Conservation (phyloP, 1,140 invertebrate genomes). For the Euura saliciscinereae region DNA sequence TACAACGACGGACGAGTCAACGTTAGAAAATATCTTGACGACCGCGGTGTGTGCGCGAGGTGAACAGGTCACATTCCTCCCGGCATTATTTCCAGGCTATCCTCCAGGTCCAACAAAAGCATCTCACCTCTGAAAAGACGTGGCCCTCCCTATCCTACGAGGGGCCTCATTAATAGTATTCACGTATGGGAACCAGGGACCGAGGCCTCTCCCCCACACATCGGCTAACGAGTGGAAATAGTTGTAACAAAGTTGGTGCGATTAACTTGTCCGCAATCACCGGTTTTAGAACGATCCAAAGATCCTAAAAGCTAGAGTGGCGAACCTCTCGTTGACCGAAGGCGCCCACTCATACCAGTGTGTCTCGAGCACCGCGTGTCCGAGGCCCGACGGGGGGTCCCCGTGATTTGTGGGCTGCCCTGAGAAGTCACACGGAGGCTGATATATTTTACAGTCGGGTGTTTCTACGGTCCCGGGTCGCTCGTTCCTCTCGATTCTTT, state of each 20-base stretch:
- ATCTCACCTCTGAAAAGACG: conserved; percentile 46
- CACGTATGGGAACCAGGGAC: no score
- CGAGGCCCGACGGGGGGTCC: conserved; percentile 52
- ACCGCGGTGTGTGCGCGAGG: conserved; percentile 31
- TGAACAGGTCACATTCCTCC: conserved; percentile 59
- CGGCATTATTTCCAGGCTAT: conserved; percentile 56
- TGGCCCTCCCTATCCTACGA: conserved; percentile 30
- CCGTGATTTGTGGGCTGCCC: conserved; percentile 59
- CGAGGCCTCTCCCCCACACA: conserved; percentile 12
- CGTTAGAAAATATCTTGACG: background rate
- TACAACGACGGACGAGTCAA: background rate
- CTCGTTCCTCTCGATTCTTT: background rate
- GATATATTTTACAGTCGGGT: conserved; percentile 60
- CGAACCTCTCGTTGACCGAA: no score
- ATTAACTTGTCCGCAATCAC: no score
- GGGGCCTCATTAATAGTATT: conserved; percentile 58
- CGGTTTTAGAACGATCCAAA: no score
- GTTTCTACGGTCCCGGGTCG: conserved; percentile 20
- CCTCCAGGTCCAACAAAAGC: conserved; percentile 48
- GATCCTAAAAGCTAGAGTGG: no score
- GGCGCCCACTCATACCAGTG: conserved; percentile 3
- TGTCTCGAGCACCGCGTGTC: conserved; percentile 51
- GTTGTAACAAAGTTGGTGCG: no score
- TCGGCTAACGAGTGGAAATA: background rate
- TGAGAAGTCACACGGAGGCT: conserved; percentile 60